Conservation (phyloP, 1,140 invertebrate species). For the Hylyphantes graminicola region DNA sequence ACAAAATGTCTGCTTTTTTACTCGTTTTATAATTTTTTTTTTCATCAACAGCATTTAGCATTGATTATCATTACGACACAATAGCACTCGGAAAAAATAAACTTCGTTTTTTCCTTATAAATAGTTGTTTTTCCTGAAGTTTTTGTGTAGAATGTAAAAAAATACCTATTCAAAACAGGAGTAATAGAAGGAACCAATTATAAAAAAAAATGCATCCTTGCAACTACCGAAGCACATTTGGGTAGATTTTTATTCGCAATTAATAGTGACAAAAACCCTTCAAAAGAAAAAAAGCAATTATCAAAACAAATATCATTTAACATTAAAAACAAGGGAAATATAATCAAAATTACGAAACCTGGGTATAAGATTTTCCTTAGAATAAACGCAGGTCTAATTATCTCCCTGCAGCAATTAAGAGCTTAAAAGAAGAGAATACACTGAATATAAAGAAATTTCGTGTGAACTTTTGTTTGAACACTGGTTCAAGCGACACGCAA, state of each 20-base stretch:
- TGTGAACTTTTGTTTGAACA: constrained; percentile 50
- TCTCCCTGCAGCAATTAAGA: constrained; percentile 51
- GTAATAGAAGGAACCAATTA: background rate
- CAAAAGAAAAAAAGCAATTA: background rate
- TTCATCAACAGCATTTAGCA: background rate
- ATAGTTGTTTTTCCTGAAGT: background rate
- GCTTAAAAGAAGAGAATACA: constrained; percentile 26
- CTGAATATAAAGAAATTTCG: constrained; percentile 36
- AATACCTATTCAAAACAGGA: constrained; percentile 3
- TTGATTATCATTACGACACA: background rate
- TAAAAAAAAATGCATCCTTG: too few relatives aligned
- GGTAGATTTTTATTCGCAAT: too few relatives aligned
- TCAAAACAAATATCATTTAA: constrained; percentile 26
- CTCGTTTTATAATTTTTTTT: background rate
- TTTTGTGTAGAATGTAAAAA: background rate
- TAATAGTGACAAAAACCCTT: background rate
- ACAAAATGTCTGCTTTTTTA: background rate
- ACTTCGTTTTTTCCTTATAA: background rate
- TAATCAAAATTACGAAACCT: constrained; percentile 3
- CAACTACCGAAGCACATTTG: too few relatives aligned
- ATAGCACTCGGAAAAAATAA: background rate
- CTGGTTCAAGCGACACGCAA: constrained; percentile 30
- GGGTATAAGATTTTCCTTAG: constrained; percentile 17
- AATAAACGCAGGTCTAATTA: constrained; percentile 37
- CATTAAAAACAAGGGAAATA: constrained; percentile 6